Evolutionary conservation across 2,888 invertebrate genomes (phyloP).

Genomic region (Fragum whitleyi): DNA sequence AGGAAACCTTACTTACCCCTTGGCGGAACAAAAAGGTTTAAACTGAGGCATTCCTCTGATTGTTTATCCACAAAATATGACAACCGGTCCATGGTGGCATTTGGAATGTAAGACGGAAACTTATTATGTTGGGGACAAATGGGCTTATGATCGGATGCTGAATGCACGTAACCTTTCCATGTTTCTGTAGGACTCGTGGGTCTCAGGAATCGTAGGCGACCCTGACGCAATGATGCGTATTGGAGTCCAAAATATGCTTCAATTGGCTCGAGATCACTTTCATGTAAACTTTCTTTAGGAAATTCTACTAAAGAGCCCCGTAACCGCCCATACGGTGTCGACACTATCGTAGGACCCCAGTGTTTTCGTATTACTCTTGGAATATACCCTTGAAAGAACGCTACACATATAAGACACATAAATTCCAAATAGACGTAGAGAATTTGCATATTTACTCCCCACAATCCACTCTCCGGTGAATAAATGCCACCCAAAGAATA

Average conservation of each 20-base stretch:
- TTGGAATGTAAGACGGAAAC: conserved; percentile 42
- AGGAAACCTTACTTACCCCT: conserved; percentile 63
- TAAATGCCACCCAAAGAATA: conserved; percentile 17
- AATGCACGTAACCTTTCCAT: conserved; percentile 92
- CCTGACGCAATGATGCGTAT: conserved; percentile 96
- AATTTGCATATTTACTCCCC: conserved; percentile 54
- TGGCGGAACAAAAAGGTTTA: conserved; percentile 66
- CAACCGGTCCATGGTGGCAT: conserved; percentile 44
- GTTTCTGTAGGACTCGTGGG: conserved; percentile 95
- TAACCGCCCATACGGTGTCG: conserved; percentile 93
- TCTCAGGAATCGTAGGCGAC: conserved; percentile 96
- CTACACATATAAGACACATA: conserved; percentile 34
- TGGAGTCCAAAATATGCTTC: conserved; percentile 96
- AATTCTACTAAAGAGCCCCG: conserved; percentile 88
- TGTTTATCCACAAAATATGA: conserved; percentile 53
- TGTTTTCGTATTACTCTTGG: conserved; percentile 52
- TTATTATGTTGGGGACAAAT: conserved; percentile 92
- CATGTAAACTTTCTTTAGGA: conserved; percentile 62
- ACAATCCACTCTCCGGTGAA: background rate
- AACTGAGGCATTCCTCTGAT: conserved; percentile 63
- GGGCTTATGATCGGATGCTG: conserved; percentile 88
- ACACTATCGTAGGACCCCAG: conserved; percentile 53
- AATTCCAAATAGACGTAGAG: conserved; percentile 48
- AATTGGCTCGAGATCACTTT: conserved; percentile 87
- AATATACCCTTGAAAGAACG: conserved; percentile 48